Conservation (phyloP, 2,888 invertebrate species). For the Drosophila picticornis region DNA sequence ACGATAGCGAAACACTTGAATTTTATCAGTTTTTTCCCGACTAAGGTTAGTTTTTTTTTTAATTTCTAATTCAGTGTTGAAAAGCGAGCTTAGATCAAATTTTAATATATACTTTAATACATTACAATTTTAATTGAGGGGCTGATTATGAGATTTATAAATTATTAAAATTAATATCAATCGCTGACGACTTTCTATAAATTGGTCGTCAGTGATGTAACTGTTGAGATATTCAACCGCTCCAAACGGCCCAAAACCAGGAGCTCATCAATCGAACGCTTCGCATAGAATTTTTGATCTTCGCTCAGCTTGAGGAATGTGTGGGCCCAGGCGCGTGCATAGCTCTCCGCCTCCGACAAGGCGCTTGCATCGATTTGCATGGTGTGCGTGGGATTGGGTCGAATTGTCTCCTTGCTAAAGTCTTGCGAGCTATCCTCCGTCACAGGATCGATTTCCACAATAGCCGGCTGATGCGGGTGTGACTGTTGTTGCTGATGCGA, state of each 20-base stretch:
- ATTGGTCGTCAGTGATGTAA: conserved; percentile 66
- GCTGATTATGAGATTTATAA: not conserved
- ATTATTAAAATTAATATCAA: conserved; percentile 6
- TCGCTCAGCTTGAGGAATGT: conserved; percentile 70
- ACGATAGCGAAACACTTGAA: not conserved
- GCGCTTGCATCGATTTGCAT: conserved; percentile 56
- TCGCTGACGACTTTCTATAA: conserved; percentile 36
- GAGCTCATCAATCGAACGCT: conserved; percentile 70
- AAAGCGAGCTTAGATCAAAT: not conserved
- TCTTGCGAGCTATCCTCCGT: conserved; percentile 33
- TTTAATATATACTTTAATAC: not conserved
- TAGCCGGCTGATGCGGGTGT: not conserved
- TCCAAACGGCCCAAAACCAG: conserved; percentile 63
- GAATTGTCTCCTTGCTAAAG: conserved; percentile 30
- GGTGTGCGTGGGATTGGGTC: conserved; percentile 22
- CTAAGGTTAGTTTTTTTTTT: not conserved
- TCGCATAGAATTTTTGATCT: conserved; percentile 71
- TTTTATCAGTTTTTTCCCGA: not conserved
- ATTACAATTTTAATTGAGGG: not conserved
- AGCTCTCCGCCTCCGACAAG: conserved; percentile 67
- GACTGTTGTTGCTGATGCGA: not conserved
- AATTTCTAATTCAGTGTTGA: not conserved
- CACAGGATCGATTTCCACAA: conserved; percentile 49
- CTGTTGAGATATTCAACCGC: conserved; percentile 63
- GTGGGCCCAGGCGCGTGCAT: conserved; percentile 69